Base-by-base conservation (phyloP, 2,888 invertebrate species). In the Beris chalybata region DNA sequence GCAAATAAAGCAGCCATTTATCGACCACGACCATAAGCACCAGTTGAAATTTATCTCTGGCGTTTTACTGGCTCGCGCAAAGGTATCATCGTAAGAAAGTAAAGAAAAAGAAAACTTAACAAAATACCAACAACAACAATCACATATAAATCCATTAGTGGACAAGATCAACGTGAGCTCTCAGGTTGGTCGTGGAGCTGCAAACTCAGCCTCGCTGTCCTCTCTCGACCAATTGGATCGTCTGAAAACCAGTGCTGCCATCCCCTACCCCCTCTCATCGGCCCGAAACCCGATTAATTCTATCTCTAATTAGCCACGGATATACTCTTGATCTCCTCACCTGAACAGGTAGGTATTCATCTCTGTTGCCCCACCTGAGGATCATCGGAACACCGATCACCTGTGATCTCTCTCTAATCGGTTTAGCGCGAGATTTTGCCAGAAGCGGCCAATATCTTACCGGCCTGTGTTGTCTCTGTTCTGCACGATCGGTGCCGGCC, bases 261-360 rank as follows among this genome's bases (percentile, higher is more conserved):
- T 38, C 65, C 64, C 65, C 65, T 47, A 55, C 45, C 65, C 30
- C 53, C 13, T 15, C 29, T 52, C 48, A 53, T 32, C 54, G 53
- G 53, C 44, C 54, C 56, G 56, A 45, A n/a, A 44, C 29, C 11
- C 65, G 65, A 65, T 65, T 56, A 65, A 65, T 65, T 65, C 65
- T 38, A 55, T 54, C 48, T 55, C 54, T 65, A 65, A 65, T 65
- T 65, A 65, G 56, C 55, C 65, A 55, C 22, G 22, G 22, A 22
- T 54, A 65, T 55, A 65, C 48, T 54, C 55, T 56, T 64, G 52
- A 54, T 64, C 54, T 64, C 45, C 54, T 61, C 61, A 61, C 61
- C 61, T 61, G 61, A 50, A 44, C 22, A 11, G 22, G 52, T 30
- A 11, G 22, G 52, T 30, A 9, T 13, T 7, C 30, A n/a, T 29